Evolutionary conservation across 2,888 invertebrate species (phyloP).

Genomic region (Nymphalis c-album): DNA sequence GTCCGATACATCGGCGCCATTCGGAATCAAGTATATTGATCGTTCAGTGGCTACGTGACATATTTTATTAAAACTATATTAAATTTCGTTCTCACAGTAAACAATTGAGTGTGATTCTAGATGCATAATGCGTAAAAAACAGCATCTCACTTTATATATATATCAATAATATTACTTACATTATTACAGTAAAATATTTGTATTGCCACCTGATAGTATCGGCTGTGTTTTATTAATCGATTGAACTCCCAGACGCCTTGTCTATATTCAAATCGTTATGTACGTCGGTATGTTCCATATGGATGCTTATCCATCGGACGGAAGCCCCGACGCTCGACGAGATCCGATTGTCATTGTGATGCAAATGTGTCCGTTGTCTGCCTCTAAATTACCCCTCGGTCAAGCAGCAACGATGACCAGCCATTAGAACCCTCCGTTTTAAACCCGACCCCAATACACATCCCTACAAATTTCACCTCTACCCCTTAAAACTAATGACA

Average conservation of each 20-base stretch:
- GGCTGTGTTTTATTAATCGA: not conserved
- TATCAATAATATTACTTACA: not conserved
- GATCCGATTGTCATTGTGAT: slow-evolving; percentile 76
- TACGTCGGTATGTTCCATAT: slow-evolving; percentile 28
- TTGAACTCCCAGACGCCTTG: not conserved
- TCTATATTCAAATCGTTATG: slow-evolving; percentile 10
- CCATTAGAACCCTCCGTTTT: slow-evolving; percentile 77
- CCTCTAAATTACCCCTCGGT: slow-evolving; percentile 79
- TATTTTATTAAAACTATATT: slow-evolving; percentile 56
- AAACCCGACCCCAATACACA: slow-evolving; percentile 59
- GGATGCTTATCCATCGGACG: slow-evolving; percentile 67
- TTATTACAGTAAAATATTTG: no score
- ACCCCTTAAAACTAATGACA: slow-evolving; percentile 44
- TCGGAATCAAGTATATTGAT: slow-evolving; percentile 43
- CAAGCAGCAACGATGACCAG: slow-evolving; percentile 74
- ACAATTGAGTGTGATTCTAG: slow-evolving; percentile 31
- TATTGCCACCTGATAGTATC: no score
- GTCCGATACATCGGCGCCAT: slow-evolving; percentile 59
- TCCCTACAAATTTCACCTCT: slow-evolving; percentile 55
- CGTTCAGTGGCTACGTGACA: slow-evolving; percentile 54
- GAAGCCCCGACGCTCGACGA: slow-evolving; percentile 60
- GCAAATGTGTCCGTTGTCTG: slow-evolving; percentile 80
- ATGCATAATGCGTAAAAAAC: slow-evolving; percentile 7
- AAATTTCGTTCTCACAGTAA: slow-evolving; percentile 52
- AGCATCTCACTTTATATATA: slow-evolving; percentile 4